phyloP scores from a whole-genome alignment of 2,888 invertebrate species.

The Apodemia duryi region DNA sequence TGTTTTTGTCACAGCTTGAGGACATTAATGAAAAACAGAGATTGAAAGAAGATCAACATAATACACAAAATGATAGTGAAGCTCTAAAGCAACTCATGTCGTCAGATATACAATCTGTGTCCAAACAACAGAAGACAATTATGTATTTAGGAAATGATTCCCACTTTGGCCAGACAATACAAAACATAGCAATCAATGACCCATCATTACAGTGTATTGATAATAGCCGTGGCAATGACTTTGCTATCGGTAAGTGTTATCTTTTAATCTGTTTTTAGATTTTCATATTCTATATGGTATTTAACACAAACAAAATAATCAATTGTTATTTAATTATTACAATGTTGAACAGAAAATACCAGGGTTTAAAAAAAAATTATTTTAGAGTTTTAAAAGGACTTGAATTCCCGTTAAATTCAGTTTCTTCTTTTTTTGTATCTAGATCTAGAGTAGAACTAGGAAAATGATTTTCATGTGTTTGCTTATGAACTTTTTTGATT shows the following conservation, averaged over 20 bases:
- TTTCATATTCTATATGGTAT: background rate
- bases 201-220: slow-evolving; percentile 47
- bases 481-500: too few species aligned
- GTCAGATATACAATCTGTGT: slow-evolving; percentile 50
- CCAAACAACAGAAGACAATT: slow-evolving; percentile 62
- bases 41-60: slow-evolving; percentile 22
- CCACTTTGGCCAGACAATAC: slow-evolving; percentile 59
- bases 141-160: slow-evolving; percentile 57
- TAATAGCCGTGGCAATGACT: slow-evolving; percentile 39
- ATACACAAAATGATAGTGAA: slow-evolving; percentile 47
- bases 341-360: background rate
- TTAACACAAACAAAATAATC: background rate
- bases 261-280: slow-evolving; percentile 2
- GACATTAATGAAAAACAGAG: slow-evolving; percentile 53
- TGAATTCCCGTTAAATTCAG: background rate
- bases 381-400: background rate
- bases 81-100: slow-evolving; percentile 68
- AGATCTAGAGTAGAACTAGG: too few species aligned
- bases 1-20: slow-evolving; percentile 53
- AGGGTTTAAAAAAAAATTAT: background rate
- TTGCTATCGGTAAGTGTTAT: slow-evolving; percentile 45
- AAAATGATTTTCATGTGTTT: too few species aligned
- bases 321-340: background rate
- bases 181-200: slow-evolving; percentile 61
- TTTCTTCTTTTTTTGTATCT: too few species aligned